Evolutionary conservation across 2,888 invertebrate species (phyloP).

Genomic region (Zaprionus obscuricornis): DNA sequence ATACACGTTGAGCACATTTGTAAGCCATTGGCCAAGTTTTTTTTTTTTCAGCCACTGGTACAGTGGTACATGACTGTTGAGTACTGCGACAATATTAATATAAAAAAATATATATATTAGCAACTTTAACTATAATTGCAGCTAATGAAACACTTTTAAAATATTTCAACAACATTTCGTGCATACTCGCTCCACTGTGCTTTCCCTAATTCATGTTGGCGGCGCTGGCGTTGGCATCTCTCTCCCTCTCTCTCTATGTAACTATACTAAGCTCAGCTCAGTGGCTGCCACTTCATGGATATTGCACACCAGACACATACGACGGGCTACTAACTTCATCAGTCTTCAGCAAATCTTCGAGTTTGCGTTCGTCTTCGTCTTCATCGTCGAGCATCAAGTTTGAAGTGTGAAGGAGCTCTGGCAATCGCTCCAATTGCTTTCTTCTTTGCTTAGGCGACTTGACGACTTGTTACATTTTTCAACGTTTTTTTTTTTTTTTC

Average conservation of each 20-base stretch:
- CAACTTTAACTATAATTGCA: too few species aligned
- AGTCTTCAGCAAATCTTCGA: slow-evolving; percentile 4
- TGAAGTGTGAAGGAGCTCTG: slow-evolving; percentile 7
- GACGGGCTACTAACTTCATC: background rate
- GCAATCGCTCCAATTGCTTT: slow-evolving; percentile 54
- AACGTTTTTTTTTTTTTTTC: slow-evolving; percentile 58
- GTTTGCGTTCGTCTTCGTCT: background rate
- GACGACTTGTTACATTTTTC: slow-evolving; percentile 69
- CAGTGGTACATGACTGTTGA: slow-evolving; percentile 20
- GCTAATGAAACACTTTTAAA: too few species aligned
- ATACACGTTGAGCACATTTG: slow-evolving; percentile 30
- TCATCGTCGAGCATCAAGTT: slow-evolving; percentile 12
- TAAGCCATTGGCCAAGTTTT: slow-evolving; percentile 24
- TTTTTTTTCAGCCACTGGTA: slow-evolving; percentile 25
- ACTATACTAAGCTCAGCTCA: slow-evolving; percentile 22
- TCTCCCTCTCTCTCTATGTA: background rate
- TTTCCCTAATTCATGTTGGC: slow-evolving; percentile 55
- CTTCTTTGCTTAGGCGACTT: slow-evolving; percentile 37
- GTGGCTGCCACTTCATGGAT: slow-evolving; percentile 66
- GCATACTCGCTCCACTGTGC: slow-evolving; percentile 49
- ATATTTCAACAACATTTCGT: background rate
- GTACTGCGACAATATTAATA: background rate
- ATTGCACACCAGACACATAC: slow-evolving; percentile 59
- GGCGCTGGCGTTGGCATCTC: slow-evolving; percentile 36
- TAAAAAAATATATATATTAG: too few species aligned